A percentile compares a stretch with the other conserved stretches of the same genome.
Evolutionary conservation across 92 coral and sea anemone genomes (phyloP).

Genomic region (Virgularia gustaviana): DNA sequence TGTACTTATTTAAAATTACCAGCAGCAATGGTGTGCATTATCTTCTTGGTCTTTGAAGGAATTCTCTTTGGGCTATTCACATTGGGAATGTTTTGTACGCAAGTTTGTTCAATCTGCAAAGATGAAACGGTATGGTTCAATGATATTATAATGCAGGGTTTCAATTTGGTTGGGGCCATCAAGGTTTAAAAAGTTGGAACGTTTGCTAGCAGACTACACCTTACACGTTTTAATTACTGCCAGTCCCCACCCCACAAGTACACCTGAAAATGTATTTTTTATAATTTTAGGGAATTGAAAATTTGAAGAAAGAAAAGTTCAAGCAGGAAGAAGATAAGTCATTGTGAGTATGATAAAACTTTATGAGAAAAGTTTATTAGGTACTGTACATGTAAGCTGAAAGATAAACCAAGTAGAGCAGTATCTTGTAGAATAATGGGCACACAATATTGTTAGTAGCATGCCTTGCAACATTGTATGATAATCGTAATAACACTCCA

Average conservation of each 20-base stretch:
- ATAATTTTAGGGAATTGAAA: constrained; percentile 77
- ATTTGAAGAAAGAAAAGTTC: constrained; percentile 72
- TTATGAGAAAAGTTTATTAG: neutral
- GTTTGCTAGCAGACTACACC: neutral
- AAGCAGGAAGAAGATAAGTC: constrained; percentile 23
- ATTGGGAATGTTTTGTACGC: constrained; percentile 92
- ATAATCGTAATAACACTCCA: too few species aligned
- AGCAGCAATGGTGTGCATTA: constrained; percentile 81
- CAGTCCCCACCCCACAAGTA: neutral
- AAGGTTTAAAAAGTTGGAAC: neutral
- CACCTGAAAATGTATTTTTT: neutral
- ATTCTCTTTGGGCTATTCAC: constrained; percentile 93
- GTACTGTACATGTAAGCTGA: too few species aligned
- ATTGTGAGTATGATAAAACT: constrained; percentile 7
- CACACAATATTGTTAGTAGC: too few species aligned
- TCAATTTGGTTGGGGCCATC: neutral
- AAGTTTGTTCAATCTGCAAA: constrained; percentile 77
- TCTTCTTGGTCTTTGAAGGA: constrained; percentile 92
- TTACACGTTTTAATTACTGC: neutral
- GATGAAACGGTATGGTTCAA: constrained; percentile 80
- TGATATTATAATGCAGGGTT: neutral
- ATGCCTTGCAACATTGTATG: too few species aligned
- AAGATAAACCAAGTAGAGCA: too few species aligned
- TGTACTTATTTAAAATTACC: constrained; percentile 84
- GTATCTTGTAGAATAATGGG: too few species aligned